Base-by-base conservation (phyloP, 2,888 invertebrate genomes). In the Xylocampa areola region DNA sequence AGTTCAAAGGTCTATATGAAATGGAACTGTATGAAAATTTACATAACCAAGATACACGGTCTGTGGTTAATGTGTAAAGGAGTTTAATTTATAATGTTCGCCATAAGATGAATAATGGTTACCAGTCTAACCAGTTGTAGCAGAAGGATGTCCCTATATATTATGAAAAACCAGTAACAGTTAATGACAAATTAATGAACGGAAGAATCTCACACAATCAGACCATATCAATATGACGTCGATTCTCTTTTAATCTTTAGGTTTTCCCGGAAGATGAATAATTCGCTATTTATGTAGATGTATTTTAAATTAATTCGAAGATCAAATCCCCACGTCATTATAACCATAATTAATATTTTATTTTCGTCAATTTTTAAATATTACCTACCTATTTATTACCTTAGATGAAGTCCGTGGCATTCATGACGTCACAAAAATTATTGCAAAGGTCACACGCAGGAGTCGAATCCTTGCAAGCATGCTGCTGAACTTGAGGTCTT, bases 361-460 rank as follows among this genome's bases (percentile, higher is more conserved):
- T 68, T 5, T n/a, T 23, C 5, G 39, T 29, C 30, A 30, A 47
- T 43, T 41, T 21, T 33, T n/a, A 39, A 35, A 14, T 7, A 43
- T 36, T 33, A 23, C 2, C 6, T 49, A 30, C 5, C 10, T 5
- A 27, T 32, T 27, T 11, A 47, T 29, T 41, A 25, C 36, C 14
- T 21, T n/a, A n/a, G n/a, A n/a, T n/a, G n/a, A n/a, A n/a, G 4
- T 5, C 37, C 5, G 23, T 13, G 6, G 11, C 11, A n/a, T 19
- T 19, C 7, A 21, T 39, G 23, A 43, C 36, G 23, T 59, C 27
- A 36, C 23, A 57, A 10, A 21, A n/a, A n/a, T n/a, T 23, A 23
- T 6, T n/a, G n/a, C n/a, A n/a, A n/a, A n/a, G n/a, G n/a, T n/a
- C n/a, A n/a, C n/a, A n/a, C n/a, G n/a, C n/a, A n/a, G n/a, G n/a